Percentiles rank a stretch among this genome's conserved stretches.
phyloP scores from a whole-genome alignment of 2,113 vertebrate species.

The Coptodon bakossiorum region DNA sequence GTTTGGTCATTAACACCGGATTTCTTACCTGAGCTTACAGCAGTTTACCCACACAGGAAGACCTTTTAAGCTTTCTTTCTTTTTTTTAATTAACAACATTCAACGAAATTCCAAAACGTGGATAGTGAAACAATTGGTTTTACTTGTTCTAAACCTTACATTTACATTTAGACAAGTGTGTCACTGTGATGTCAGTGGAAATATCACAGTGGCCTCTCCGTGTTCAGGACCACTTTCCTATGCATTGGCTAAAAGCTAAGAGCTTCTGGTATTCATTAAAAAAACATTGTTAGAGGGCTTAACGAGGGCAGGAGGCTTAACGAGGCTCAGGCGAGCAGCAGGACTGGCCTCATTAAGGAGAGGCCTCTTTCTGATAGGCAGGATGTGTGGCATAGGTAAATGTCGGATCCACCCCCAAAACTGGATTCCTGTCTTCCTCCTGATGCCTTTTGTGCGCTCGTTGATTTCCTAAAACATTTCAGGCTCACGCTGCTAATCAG shows the following conservation, averaged over 20 bases:
- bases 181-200: background rate
- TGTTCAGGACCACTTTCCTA: background rate
- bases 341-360: slow-evolving; percentile 32
- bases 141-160: background rate
- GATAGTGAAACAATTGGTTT: background rate
- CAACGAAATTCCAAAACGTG: background rate
- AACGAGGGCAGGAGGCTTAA: slow-evolving; percentile 40
- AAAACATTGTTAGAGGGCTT: background rate
- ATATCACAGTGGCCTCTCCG: background rate
- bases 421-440: background rate
- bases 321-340: slow-evolving; percentile 29
- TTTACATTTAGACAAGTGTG: background rate
- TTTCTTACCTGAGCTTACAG: background rate
- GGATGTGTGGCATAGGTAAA: background rate
- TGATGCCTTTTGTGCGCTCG: background rate
- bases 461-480: background rate
- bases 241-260: background rate
- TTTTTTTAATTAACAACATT: background rate
- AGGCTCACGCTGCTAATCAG: background rate
- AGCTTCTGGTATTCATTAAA: slow-evolving; percentile 33
- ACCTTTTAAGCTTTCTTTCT: background rate
- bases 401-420: background rate
- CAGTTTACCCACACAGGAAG: background rate
- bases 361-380: background rate
- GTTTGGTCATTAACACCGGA: slow-evolving; percentile 14